Evolutionary conservation across 2,888 invertebrate species (phyloP), one percentile per base, ranked within the genome.

Genomic region (Agrenia bidenticulata): DNA sequence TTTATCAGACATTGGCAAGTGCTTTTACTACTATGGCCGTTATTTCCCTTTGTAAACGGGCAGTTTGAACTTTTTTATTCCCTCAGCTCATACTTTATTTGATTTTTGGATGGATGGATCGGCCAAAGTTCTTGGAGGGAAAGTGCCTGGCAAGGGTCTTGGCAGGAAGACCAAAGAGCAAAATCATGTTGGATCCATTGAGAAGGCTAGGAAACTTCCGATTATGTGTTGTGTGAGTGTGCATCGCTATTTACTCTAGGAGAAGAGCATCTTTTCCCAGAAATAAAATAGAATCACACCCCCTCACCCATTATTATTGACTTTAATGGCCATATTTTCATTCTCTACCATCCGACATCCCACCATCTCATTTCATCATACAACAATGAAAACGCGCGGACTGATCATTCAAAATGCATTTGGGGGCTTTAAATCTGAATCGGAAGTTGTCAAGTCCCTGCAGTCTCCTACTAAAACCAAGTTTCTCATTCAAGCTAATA

Each of bases 111-210:
- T 45, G 45, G 45, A 15, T 45, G 19, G 19, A 45, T 45, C 45
- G 45, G n/a, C 4, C 19, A 45, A 45, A 45, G 15, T 45, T 19
- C 19, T 17, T 15, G 45, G 45, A 45, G 19, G 45, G 45, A 45
- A 17, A 17, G 45, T 15, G 45, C 15, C 15, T 11, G n/a, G 45
- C 15, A 45, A 45, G 15, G 15, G 19, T 24, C 27, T 50, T 45
- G 32, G 56, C 39, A 32, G 42, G 53, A 51, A 24, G 64, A 61
- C 62, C 64, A 73, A 73, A 73, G 73, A 73, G 73, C 73, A 73
- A 73, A 71, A 71, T 64, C 73, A 67, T 73, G 73, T 73, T 62
- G 59, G 58, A 54, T 62, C 64, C 67, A 67, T 67, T 64, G 59
- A 61, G 39, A 17, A 45, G 26, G 39, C 27, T 21, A 59, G 59